phyloP scores from a whole-genome alignment of 2,113 vertebrate species.

The Ochotona princeps region DNA sequence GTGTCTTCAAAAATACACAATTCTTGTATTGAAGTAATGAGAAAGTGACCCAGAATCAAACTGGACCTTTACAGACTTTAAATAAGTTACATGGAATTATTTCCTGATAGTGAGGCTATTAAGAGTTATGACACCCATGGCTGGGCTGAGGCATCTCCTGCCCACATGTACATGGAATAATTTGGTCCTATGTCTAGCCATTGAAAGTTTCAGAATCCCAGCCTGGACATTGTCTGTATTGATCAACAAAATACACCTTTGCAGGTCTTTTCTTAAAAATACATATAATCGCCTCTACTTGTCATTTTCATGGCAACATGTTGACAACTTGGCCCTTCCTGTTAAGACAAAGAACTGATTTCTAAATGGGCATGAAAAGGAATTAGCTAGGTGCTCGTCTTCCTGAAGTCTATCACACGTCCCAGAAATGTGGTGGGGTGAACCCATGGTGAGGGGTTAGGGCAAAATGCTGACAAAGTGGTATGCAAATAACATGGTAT shows the following conservation, averaged over 20 bases:
- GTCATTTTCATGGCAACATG: not conserved
- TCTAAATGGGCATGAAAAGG: not conserved
- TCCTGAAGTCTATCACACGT: conserved; percentile 33
- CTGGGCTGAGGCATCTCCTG: not conserved
- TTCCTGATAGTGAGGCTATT: not conserved
- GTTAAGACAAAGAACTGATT: conserved; percentile 44
- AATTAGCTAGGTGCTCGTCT: not conserved
- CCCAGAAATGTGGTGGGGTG: conserved; percentile 57
- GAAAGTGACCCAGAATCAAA: conserved; percentile 10
- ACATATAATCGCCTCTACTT: not conserved
- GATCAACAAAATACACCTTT: not conserved
- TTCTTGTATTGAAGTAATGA: not conserved
- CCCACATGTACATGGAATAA: not conserved
- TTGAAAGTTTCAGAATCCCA: conserved; percentile 19
- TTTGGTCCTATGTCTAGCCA: not conserved
- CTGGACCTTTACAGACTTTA: not conserved
- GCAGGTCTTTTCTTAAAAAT: conserved; percentile 51
- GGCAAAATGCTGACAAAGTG: conserved; percentile 67
- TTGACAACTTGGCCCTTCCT: conserved; percentile 5
- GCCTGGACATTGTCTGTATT: not conserved
- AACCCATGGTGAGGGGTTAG: not conserved
- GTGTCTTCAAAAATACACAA: not conserved
- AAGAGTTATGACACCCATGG: not conserved
- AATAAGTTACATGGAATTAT: not conserved
- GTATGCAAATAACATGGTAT: conserved; percentile 74